These are phyloP conservation scores for Triplophysa tibetana DNA, from an alignment of 2,113 vertebrate species.

Conservation along the genomic window DNA sequence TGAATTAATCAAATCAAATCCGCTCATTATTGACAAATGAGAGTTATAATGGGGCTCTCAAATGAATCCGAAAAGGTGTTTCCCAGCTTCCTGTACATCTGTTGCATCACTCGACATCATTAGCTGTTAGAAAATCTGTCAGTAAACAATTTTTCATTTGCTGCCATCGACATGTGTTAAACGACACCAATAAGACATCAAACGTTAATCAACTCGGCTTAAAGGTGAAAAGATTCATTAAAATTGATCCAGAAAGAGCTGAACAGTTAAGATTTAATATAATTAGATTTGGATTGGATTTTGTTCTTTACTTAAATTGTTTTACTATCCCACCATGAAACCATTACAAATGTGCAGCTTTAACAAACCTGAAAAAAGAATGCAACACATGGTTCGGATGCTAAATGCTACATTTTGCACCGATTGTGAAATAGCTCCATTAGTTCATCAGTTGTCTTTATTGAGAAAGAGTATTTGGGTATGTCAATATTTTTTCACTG, in stretches of 20 bases:
- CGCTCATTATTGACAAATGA: not conserved
- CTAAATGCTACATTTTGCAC: no score
- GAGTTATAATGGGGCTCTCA: not conserved
- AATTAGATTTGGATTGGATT: not conserved
- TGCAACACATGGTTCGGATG: no score
- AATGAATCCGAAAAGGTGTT: constrained; percentile 1
- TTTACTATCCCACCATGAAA: no score
- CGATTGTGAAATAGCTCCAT: no score
- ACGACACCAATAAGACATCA: not conserved
- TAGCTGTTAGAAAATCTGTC: not conserved
- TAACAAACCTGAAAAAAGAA: no score
- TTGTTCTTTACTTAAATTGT: no score
- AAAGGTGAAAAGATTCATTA: not conserved
- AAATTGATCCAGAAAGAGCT: not conserved
- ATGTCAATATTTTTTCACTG: no score
- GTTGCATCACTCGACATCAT: not conserved
- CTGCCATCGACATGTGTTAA: not conserved
- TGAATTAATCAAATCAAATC: not conserved
- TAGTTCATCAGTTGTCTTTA: no score
- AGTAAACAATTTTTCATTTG: constrained; percentile 10
- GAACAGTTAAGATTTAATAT: not conserved
- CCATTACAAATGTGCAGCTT: no score
- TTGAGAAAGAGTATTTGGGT: no score
- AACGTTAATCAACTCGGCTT: not conserved
- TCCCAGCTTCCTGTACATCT: not conserved